Evolutionary conservation across 1,140 invertebrate species (phyloP), one percentile per base, ranked within the genome.

Genomic region (Rhagoletis pomonella): DNA sequence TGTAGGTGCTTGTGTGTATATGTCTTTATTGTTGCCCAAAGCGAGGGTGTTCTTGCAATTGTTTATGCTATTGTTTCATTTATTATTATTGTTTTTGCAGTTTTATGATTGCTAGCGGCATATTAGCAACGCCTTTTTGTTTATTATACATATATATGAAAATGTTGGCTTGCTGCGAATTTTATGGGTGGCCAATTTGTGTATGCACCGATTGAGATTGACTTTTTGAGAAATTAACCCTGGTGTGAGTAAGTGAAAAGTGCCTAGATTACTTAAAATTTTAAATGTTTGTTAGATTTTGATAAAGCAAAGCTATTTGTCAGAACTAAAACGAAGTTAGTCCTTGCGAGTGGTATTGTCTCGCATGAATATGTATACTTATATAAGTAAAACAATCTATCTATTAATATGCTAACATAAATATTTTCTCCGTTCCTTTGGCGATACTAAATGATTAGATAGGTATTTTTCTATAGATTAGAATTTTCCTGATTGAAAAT

Each of bases 51-150:
- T 55, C 47, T 81, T 6, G 47, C 73, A 29, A 81, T 81, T 81
- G 73, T 81, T 55, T 55, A 19, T 81, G n/a, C 73, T 19, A 81
- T 81, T 7, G 19, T 58, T 29, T 69, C 44, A 69, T 69, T 55
- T 81, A 14, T 81, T 81, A 7, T 81, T 81, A 81, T 81, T 55
- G 55, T 81, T 77, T 77, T 77, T 55, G 12, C 6, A n/a, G 17
- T 81, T 50, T 81, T 81, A 29, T 81, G 47, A 81, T 12, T 5
- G 73, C 73, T 81, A 5, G 73, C 73, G 47, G 73, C 73, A 19
- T 81, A 42, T 55, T n/a, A 81, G 73, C 17, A 55, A 81, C 73
- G 73, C 73, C 73, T 81, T 81, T 81, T n/a, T n/a, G 67, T 47
- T 14, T 73, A 42, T 44, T 42, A 73, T 50, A 19, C 17, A 81